Base-by-base conservation (phyloP, 37 sponge, comb jelly and placozoan genomes). In the Hormiphora californensis region DNA sequence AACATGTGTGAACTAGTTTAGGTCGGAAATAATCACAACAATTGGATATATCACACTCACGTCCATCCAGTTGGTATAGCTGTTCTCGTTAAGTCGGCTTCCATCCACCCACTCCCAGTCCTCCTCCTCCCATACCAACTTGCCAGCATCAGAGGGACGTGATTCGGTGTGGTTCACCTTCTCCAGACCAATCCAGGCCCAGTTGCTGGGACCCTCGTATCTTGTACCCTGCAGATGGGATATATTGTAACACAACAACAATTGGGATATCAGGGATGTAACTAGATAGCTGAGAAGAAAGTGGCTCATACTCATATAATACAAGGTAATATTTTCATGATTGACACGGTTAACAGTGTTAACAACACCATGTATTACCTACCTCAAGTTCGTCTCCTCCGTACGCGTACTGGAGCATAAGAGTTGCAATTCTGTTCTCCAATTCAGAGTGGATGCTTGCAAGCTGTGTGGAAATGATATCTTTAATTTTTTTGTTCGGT, bases 41-140 rank as follows among this genome's bases (percentile, higher is more conserved):
- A n/a, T n/a, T n/a, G n/a, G n/a, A n/a, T n/a, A n/a, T n/a, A n/a
- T n/a, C n/a, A n/a, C n/a, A 57, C 61, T 57, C 3, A 57, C 61
- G 3, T 23, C 27, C 61, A 57, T 57, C 61, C 61, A 57, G 61
- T 57, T 57, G n/a, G 5, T 30, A 30, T 57, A 57, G 23, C 61
- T 57, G n/a, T 5, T 15, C n/a, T 15, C 3, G 61, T 57, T 30
- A 4, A 57, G 23, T 21, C 30, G n/a, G 27, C 30, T 57, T 4
- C 61, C 61, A 12, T 57, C 61, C n/a, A 30, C 27, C 61, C 61
- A 57, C 9, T 21, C n/a, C 61, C 61, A 57, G 61, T 57, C 61
- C 61, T 57, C 61, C 61, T 57, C 17, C 61, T 19, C n/a, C 61
- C 61, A 57, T 4, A 57, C 61, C 61, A 57, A 57, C 61, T 57